Base-by-base conservation (phyloP, 1,140 invertebrate genomes). In the Drosophila serrata region DNA sequence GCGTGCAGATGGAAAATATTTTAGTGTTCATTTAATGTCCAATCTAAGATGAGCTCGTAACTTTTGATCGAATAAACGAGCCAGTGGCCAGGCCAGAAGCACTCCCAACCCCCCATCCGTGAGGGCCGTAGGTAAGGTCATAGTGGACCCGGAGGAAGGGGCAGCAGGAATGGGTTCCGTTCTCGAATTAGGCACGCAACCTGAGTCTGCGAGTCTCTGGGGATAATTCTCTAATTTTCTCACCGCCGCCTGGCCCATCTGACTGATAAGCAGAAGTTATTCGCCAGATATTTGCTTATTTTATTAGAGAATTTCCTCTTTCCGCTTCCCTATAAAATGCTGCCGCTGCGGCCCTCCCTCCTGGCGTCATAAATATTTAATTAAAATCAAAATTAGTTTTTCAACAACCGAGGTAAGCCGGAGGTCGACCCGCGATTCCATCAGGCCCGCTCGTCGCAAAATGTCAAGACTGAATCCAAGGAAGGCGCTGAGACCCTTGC, bases 21-120 rank as follows among this genome's bases (percentile, higher is more conserved):
- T 92, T 92, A 92, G 87, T 92, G 91, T 86, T 85, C 91, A 92
- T 92, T 92, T 92, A 92, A 92, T 92, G 91, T 91, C 79, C 91
- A 92, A 92, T 92, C 91, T 91, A 86, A 92, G 91, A 92, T 92
- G 91, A 90, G 82, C 87, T 90, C 91, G 91, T 91, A 92, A 92
- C 91, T 92, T 92, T 90, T 92, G 91, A 92, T 92, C 91, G 91
- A 92, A 90, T 82, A 90, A 90, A 90, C 85, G 85, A 81, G 74
- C 67, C 49, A 29, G 42, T 43, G 22, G 27, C 33, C 56, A 61
- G 22, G 27, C 33, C 56, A 61, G 59, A 33, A 62, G 51, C 58
- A 53, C 13, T 48, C 67, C 58, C 40, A 19, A 19, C 58, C 15
- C 51, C n/a, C 48, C 15, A 56, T 12, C 33, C 17, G 9, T 31